These are phyloP conservation scores for Chaenocephalus aceratus DNA, from an alignment of 2,113 vertebrate genomes.

Conservation along the genomic window DNA sequence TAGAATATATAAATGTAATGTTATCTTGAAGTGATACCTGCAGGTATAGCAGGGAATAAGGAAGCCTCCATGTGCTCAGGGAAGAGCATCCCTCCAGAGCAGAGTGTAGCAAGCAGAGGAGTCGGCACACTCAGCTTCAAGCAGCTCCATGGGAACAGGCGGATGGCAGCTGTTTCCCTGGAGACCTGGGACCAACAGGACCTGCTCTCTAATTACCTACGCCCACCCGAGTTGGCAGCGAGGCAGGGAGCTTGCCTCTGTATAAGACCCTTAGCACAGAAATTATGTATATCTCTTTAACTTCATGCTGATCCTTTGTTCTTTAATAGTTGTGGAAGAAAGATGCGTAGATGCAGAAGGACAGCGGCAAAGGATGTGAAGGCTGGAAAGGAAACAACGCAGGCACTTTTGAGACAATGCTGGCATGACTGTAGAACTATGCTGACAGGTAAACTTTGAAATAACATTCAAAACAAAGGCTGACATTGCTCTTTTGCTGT, in stretches of 20 bases:
- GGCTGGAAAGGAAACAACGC: slow-evolving; percentile 27
- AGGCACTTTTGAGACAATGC: background rate
- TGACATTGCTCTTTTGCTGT: slow-evolving; percentile 5
- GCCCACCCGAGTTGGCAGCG: slow-evolving; percentile 42
- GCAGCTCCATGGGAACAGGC: slow-evolving; percentile 57
- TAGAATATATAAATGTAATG: no score
- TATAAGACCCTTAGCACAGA: slow-evolving; percentile 31
- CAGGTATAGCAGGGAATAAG: slow-evolving; percentile 3
- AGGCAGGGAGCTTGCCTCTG: slow-evolving; percentile 30
- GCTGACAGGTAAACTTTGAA: slow-evolving; percentile 28
- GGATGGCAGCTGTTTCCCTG: slow-evolving; percentile 69
- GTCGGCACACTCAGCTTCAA: slow-evolving; percentile 41
- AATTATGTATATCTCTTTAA: slow-evolving; percentile 30
- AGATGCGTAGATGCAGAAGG: slow-evolving; percentile 11
- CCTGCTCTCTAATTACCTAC: slow-evolving; percentile 60
- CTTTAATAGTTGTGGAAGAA: slow-evolving; percentile 15
- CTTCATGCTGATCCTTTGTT: slow-evolving; percentile 26
- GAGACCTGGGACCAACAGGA: slow-evolving; percentile 60
- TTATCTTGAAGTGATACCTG: slow-evolving; percentile 22
- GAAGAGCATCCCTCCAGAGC: slow-evolving; percentile 43
- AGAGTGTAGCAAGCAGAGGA: slow-evolving; percentile 13
- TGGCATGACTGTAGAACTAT: slow-evolving; percentile 18
- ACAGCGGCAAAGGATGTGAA: slow-evolving; percentile 17
- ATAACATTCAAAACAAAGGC: background rate
- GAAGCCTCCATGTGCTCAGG: slow-evolving; percentile 32